Evolutionary conservation across 2,888 invertebrate genomes (phyloP), one percentile per base, ranked within the genome.

Genomic region (Hyppa rectilinea): DNA sequence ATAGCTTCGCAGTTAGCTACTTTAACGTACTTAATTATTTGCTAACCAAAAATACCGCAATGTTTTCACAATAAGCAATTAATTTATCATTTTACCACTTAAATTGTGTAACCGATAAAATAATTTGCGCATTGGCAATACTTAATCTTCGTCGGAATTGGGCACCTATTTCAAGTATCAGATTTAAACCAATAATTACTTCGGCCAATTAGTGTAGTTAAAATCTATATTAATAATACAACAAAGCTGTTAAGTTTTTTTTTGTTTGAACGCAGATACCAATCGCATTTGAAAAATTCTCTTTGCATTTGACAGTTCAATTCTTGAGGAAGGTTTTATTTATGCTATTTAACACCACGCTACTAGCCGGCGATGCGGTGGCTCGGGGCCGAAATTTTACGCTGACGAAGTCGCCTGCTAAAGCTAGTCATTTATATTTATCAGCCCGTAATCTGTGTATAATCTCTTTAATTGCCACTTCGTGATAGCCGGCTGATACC

Each of bases 11-110:
- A 49, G 43, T 70, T 58, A 26, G 34, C n/a, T 49, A 36, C 26
- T 53, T 12, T 55, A 43, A 26, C 31, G 17, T 34, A 45, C 12
- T 31, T 23, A 17, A 47, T 29, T 50, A 53, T 45, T 76, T 26
- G 47, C 49, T 23, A 76, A 45, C 49, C 38, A 40, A 69, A 45
- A 45, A n/a, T 38, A 45, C 2, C 26, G 55, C 31, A 69, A 49
- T 12, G 23, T 50, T 61, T 56, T 61, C 50, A 20, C 53, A 47
- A 59, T 75, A 59, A 38, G 7, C 56, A 75, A 73, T 68, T 34
- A 47, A 45, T 74, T 60, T 55, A 61, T 75, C 23, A 36, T 45
- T 60, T 26, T 74, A 61, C 38, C 45, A 61, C n/a, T 76, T 61
- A 29, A n/a, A 38, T 61, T 76, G 38, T 60, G 76, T 38, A 76